A percentile compares a stretch with the other conserved stretches of the same genome.
Evolutionary conservation across 1,140 invertebrate genomes (phyloP).

Genomic region (Plectus sambesii): DNA sequence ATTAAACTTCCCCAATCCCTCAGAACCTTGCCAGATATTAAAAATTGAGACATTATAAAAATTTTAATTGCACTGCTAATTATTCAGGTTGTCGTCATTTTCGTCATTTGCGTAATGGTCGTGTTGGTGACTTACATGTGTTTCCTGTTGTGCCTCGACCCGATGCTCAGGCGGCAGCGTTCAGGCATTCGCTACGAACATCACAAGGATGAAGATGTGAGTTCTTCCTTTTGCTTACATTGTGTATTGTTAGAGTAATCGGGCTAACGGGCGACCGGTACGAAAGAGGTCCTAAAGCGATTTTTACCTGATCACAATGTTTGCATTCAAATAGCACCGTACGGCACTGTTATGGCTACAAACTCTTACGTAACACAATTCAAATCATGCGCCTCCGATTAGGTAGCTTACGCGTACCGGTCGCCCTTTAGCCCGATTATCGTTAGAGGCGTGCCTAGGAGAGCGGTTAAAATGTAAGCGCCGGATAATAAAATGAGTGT

Average conservation of each 20-base stretch:
- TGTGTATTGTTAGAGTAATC: not conserved
- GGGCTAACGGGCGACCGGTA: too few species aligned
- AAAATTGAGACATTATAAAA: not conserved
- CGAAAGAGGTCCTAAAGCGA: too few species aligned
- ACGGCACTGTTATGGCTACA: too few species aligned
- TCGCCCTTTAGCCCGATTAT: too few species aligned
- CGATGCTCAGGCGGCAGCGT: conserved; percentile 69
- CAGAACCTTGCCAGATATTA: not conserved
- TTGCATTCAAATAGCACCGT: too few species aligned
- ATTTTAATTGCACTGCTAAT: conserved; percentile 27
- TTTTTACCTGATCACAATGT: too few species aligned
- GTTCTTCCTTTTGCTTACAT: conserved; percentile 29
- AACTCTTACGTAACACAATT: too few species aligned
- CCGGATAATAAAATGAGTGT: too few species aligned
- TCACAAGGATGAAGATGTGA: conserved; percentile 90
- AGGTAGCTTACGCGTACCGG: too few species aligned
- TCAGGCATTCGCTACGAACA: conserved; percentile 73
- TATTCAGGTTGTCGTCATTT: conserved; percentile 88
- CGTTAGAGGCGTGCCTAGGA: too few species aligned
- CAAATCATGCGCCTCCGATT: too few species aligned
- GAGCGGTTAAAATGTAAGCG: too few species aligned
- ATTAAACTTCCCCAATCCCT: not conserved
- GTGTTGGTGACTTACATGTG: conserved; percentile 92
- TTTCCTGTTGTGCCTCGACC: conserved; percentile 90
- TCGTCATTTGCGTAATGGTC: conserved; percentile 93